phyloP scores from a whole-genome alignment of 2,888 invertebrate genomes.

The Theretra japonica region DNA sequence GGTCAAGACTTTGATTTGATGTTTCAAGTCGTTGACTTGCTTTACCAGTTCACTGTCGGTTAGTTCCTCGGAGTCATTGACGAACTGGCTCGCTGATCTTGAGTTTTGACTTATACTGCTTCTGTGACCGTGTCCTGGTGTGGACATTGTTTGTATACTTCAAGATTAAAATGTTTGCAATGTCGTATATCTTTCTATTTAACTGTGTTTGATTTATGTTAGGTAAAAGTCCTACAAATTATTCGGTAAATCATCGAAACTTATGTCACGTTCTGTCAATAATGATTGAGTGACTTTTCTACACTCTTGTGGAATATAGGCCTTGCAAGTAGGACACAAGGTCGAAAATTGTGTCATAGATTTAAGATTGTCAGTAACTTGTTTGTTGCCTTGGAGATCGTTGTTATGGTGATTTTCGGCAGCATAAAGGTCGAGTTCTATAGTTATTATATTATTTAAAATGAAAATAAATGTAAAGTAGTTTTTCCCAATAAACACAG shows the following conservation, averaged over 20 bases:
- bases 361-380: neutral
- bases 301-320: neutral
- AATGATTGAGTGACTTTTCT: neutral
- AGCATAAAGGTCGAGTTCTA: neutral
- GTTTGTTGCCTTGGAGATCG: constrained; percentile 15
- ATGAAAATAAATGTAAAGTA: too few species aligned
- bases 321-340: neutral
- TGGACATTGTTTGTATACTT: constrained; percentile 34
- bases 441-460: too few species aligned
- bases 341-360: neutral
- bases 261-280: constrained; percentile 21
- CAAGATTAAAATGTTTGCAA: neutral
- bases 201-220: neutral
- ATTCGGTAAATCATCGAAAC: constrained; percentile 11
- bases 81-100: constrained; percentile 58
- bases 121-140: constrained; percentile 47
- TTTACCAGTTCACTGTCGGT: constrained; percentile 67
- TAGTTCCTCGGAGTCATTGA: constrained; percentile 61
- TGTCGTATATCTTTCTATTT: neutral
- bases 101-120: constrained; percentile 65
- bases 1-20: constrained; percentile 59
- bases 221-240: constrained; percentile 15
- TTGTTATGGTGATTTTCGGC: constrained; percentile 9
- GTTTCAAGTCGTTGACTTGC: constrained; percentile 64
- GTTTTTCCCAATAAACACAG: too few species aligned